Percentiles rank a stretch among this genome's conserved stretches.
phyloP scores from a whole-genome alignment of 2,113 vertebrate genomes.

The Brachionichthys hirsutus region DNA sequence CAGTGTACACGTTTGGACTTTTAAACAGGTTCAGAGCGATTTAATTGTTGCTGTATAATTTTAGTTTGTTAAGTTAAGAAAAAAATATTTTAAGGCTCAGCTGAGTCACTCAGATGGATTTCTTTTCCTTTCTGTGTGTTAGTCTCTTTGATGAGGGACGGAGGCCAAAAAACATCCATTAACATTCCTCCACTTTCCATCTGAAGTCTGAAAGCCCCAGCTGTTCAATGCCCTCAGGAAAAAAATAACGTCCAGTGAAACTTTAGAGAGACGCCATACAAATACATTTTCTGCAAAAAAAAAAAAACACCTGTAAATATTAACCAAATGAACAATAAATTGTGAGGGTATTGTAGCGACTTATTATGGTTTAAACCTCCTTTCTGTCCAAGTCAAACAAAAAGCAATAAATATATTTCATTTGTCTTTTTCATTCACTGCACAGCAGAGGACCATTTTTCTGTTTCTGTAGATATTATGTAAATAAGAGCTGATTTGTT shows the following conservation, averaged over 20 bases:
- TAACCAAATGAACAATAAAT: too few species aligned
- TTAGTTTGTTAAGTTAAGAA: conserved; percentile 33
- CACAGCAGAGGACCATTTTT: conserved; percentile 85
- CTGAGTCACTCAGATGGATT: conserved; percentile 33
- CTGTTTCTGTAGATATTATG: conserved; percentile 80
- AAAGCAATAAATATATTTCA: conserved; percentile 8
- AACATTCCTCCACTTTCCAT: conserved; percentile 67
- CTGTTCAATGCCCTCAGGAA: conserved; percentile 33
- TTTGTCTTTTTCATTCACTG: conserved; percentile 47
- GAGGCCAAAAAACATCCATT: conserved; percentile 46
- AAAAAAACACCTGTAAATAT: neutral
- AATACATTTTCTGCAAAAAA: conserved; percentile 6
- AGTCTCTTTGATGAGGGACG: conserved; percentile 41
- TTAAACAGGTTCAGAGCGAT: conserved; percentile 3
- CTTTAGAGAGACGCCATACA: neutral
- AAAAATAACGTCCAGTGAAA: neutral
- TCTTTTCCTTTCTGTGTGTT: conserved; percentile 18
- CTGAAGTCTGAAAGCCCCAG: conserved; percentile 39
- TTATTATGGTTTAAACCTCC: neutral
- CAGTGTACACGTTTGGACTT: neutral
- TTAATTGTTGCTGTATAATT: conserved; percentile 31
- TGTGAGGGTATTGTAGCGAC: too few species aligned
- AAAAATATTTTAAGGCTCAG: conserved; percentile 26
- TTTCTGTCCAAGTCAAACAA: conserved; percentile 7
- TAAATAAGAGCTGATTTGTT: conserved; percentile 90